Evolutionary conservation across 2,113 vertebrate genomes (phyloP).

Genomic region (Oceanodroma tethys): DNA sequence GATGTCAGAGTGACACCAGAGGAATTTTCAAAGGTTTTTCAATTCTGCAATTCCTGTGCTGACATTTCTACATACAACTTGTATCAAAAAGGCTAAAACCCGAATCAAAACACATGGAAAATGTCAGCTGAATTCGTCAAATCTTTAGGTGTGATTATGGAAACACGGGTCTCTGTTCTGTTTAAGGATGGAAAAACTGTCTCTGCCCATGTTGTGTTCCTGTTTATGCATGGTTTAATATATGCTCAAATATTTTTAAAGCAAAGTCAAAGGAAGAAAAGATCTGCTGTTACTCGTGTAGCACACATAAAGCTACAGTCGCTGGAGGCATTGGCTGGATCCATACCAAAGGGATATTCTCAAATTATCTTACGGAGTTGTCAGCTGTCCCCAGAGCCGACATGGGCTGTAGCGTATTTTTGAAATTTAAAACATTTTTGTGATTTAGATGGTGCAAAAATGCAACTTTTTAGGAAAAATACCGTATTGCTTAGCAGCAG

Average conservation of each 20-base stretch:
- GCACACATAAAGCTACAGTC: not conserved
- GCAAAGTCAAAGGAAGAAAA: not conserved
- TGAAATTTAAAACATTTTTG: not conserved
- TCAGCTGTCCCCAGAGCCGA: not conserved
- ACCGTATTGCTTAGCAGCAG: not conserved
- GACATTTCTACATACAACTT: not conserved
- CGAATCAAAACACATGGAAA: not conserved
- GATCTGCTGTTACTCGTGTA: not conserved
- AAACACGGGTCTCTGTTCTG: not conserved
- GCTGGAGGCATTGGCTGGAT: not conserved
- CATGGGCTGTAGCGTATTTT: not conserved
- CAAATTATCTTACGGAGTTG: not conserved
- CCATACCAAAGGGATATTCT: not conserved
- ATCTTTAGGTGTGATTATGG: not conserved
- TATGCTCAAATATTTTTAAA: not conserved
- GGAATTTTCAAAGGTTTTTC: not conserved
- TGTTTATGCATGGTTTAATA: not conserved
- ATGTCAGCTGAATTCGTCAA: too few relatives aligned
- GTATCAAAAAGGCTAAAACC: not conserved
- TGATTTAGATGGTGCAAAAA: not conserved
- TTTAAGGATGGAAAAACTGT: not conserved
- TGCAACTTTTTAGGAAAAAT: not conserved
- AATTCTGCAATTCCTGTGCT: not conserved
- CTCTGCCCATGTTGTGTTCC: rapidly evolving
- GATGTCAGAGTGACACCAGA: not conserved